Percentiles rank a stretch among this genome's conserved stretches.
Evolutionary conservation across 2,113 vertebrate species (phyloP).

Genomic region (Prietella phreatophila): DNA sequence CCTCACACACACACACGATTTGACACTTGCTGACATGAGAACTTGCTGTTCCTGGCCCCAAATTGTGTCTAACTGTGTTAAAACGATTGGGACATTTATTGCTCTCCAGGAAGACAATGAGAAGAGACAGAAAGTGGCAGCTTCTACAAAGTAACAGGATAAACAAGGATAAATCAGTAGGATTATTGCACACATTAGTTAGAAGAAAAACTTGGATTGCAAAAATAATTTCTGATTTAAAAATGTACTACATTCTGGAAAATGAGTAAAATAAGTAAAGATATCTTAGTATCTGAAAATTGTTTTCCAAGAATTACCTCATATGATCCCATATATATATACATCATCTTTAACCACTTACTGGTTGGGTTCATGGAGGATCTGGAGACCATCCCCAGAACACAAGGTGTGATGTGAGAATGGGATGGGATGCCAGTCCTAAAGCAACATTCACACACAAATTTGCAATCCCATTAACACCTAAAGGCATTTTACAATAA

Average conservation of each 20-base stretch:
- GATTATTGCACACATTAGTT: neutral
- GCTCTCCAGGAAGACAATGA: neutral
- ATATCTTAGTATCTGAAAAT: neutral
- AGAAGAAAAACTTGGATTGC: neutral
- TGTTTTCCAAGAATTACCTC: neutral
- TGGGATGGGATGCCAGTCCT: neutral
- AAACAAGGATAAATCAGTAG: constrained; percentile 49
- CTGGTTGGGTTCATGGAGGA: neutral
- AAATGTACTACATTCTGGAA: neutral
- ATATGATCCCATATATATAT: neutral
- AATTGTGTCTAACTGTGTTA: constrained; percentile 30
- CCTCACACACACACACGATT: neutral
- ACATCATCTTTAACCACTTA: neutral
- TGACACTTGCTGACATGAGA: constrained; percentile 1
- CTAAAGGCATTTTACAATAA: neutral
- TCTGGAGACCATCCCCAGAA: neutral
- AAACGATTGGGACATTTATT: constrained; percentile 30
- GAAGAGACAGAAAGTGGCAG: constrained; percentile 27
- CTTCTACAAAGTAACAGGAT: constrained; percentile 13
- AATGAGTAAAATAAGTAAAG: neutral
- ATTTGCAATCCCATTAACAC: neutral
- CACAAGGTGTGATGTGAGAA: neutral
- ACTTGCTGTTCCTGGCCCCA: constrained; percentile 28
- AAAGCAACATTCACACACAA: neutral
- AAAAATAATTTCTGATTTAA: neutral